Conservation (phyloP, 1,140 invertebrate genomes). For the Cyclina sinensis region DNA sequence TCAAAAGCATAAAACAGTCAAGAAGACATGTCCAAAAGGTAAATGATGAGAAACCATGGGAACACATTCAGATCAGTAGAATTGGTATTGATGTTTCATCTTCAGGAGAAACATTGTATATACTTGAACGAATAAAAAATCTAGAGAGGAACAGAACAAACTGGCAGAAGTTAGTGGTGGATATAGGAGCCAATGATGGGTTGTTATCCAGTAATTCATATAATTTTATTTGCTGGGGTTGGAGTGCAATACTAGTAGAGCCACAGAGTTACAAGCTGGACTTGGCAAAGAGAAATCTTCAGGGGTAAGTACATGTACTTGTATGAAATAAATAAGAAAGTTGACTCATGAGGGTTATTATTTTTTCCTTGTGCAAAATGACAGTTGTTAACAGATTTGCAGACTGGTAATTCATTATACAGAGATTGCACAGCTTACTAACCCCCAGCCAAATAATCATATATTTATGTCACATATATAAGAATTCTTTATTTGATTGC, state of each 20-base stretch:
- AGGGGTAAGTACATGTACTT: too few relatives aligned
- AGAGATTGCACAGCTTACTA: too few relatives aligned
- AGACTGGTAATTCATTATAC: too few relatives aligned
- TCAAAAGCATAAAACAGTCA: background rate
- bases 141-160: conserved; percentile 51
- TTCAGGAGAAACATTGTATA: conserved; percentile 75
- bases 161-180: conserved; percentile 76
- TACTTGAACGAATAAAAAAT: conserved; percentile 72
- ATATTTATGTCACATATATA: too few relatives aligned
- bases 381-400: too few relatives aligned
- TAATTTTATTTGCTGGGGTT: conserved; percentile 83
- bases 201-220: conserved; percentile 83
- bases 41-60: background rate
- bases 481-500: too few relatives aligned
- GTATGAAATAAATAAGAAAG: too few relatives aligned
- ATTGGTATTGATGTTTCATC: conserved; percentile 80
- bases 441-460: too few relatives aligned
- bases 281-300: conserved; percentile 75
- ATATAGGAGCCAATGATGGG: conserved; percentile 84
- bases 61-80: conserved; percentile 56
- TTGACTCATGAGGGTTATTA: too few relatives aligned
- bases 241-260: conserved; percentile 82
- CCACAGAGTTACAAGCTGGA: conserved; percentile 74
- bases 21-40: background rate
- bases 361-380: too few relatives aligned